A percentile compares a stretch with the other conserved stretches of the same genome.
phyloP scores from a whole-genome alignment of 2,113 vertebrate genomes.

The Limanda limanda region DNA sequence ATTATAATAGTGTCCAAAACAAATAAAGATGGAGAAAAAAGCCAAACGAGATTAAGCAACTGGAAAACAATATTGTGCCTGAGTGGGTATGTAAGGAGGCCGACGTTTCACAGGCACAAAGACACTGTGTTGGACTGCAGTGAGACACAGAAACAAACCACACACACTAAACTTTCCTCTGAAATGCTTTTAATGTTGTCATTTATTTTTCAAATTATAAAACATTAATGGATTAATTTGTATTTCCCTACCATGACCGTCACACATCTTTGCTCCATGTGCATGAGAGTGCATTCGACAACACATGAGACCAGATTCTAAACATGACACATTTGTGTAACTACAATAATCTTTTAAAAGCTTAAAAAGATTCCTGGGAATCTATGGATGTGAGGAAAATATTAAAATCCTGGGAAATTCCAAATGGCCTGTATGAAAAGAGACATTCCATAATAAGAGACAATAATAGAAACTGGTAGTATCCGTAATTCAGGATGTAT shows the following conservation, averaged over 20 bases:
- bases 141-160: not conserved
- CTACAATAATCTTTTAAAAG: too few species aligned
- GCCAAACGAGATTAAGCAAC: not conserved
- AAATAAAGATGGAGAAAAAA: not conserved
- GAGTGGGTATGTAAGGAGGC: conserved; percentile 29
- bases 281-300: not conserved
- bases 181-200: not conserved
- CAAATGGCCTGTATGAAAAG: not conserved
- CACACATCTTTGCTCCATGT: not conserved
- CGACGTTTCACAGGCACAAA: conserved; percentile 4
- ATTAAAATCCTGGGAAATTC: not conserved
- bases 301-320: not conserved
- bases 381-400: not conserved
- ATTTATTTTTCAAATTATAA: not conserved
- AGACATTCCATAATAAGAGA: conserved; percentile 1
- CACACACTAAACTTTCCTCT: not conserved
- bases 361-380: not conserved
- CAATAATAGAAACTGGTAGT: conserved; percentile 16
- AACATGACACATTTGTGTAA: not conserved
- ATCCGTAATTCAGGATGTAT: conserved; percentile 44
- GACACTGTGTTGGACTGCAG: conserved; percentile 2
- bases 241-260: not conserved
- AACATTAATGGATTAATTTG: not conserved
- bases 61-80: conserved; percentile 29
- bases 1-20: not conserved